A percentile compares a stretch with the other conserved stretches of the same genome.
Conservation (phyloP, 2,113 vertebrate species). For the Tilapia sparmanii region DNA sequence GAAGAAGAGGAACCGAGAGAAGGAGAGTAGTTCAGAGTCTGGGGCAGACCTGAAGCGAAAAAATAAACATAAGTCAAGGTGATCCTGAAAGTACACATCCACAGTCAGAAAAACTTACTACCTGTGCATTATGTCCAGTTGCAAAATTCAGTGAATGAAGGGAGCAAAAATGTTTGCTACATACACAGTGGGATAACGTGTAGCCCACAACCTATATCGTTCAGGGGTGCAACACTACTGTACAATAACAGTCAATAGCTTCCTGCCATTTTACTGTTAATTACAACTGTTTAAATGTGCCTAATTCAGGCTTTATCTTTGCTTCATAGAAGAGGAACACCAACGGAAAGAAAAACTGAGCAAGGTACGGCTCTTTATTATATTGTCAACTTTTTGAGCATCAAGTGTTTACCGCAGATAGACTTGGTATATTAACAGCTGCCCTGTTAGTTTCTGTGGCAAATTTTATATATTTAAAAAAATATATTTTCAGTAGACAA, state of each 20-base stretch:
- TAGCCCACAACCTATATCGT: neutral
- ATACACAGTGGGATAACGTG: neutral
- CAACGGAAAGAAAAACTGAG: neutral
- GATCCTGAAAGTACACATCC: neutral
- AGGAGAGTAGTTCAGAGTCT: constrained; percentile 70
- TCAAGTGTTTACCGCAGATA: accelerated
- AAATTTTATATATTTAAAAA: accelerated
- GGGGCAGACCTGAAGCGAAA: constrained; percentile 63
- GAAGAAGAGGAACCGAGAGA: constrained; percentile 83
- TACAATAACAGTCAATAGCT: accelerated
- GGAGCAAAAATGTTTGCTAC: neutral
- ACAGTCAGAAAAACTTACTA: neutral
- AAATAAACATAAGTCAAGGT: constrained; percentile 53
- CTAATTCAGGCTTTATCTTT: constrained; percentile 2
- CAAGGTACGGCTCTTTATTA: neutral
- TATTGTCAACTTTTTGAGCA: neutral
- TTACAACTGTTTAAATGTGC: neutral
- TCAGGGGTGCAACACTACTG: neutral
- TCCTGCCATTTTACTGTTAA: neutral
- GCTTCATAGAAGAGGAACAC: constrained; percentile 10
- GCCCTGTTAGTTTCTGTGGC: neutral
- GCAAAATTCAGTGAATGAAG: neutral
- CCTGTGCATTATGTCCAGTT: neutral
- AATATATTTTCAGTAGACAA: neutral
- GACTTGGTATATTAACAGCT: neutral